Conservation (phyloP, 2,797 vertebrate genomes). For the Cuculus canorus region DNA sequence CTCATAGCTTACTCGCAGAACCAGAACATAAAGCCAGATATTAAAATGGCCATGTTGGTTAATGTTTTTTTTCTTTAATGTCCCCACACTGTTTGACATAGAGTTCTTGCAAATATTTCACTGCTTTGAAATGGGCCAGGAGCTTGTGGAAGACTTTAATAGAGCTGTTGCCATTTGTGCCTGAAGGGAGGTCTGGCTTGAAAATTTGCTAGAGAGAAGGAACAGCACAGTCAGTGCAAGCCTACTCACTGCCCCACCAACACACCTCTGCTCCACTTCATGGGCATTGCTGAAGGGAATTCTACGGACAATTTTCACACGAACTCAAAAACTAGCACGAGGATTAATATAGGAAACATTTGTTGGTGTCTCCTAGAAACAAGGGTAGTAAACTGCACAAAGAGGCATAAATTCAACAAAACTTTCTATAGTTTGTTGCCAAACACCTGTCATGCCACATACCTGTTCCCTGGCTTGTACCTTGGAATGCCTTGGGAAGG, state of each 20-base stretch:
- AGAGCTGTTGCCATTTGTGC: background rate
- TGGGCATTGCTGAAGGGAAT: background rate
- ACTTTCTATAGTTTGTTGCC: background rate
- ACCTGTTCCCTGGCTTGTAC: background rate
- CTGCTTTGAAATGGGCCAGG: background rate
- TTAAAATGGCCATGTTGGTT: background rate
- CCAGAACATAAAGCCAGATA: background rate
- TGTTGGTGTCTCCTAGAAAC: background rate
- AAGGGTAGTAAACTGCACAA: background rate
- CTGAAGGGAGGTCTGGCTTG: background rate
- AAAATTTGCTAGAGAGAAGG: background rate
- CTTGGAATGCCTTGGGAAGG: background rate
- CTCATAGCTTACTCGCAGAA: background rate
- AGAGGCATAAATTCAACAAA: background rate
- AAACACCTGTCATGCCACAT: background rate
- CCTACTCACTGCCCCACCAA: background rate
- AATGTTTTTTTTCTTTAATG: background rate
- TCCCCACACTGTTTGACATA: background rate
- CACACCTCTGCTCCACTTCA: rapidly evolving
- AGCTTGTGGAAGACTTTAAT: background rate
- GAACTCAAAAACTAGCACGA: background rate
- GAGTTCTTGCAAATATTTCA: background rate
- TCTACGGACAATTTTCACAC: background rate
- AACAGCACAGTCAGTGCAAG: rapidly evolving
- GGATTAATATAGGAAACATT: background rate